phyloP scores from a whole-genome alignment of 2,888 invertebrate genomes.

The Acanthosoma haemorrhoidale region DNA sequence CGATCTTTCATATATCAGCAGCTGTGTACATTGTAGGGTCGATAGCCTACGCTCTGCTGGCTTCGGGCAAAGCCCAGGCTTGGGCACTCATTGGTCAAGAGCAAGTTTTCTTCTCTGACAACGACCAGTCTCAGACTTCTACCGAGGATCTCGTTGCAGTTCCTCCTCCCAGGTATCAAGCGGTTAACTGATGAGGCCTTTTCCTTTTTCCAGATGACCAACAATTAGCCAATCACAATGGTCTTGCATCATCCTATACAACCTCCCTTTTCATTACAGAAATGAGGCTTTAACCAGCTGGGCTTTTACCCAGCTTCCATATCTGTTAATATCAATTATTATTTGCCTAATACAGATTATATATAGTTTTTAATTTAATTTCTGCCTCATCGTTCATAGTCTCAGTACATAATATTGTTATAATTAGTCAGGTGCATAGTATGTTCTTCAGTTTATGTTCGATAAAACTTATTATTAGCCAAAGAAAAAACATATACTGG shows the following conservation, averaged over 20 bases:
- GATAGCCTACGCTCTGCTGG: conserved; percentile 69
- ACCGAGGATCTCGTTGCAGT: conserved; percentile 39
- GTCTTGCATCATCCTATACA: not conserved
- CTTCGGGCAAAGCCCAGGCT: conserved; percentile 73
- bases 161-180: conserved; percentile 35
- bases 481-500: too few species aligned
- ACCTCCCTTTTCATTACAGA: not conserved
- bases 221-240: not conserved
- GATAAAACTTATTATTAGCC: too few species aligned
- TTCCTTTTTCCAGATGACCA: not conserved
- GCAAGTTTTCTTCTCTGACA: conserved; percentile 36
- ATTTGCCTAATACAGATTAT: not conserved
- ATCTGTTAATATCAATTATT: not conserved
- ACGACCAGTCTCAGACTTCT: conserved; percentile 39
- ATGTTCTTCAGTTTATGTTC: too few species aligned
- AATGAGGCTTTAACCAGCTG: not conserved
- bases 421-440: too few species aligned
- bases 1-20: conserved; percentile 80
- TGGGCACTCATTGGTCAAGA: conserved; percentile 59
- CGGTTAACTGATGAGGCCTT: conserved; percentile 32
- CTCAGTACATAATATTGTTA: too few species aligned
- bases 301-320: not conserved
- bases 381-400: too few species aligned
- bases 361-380: not conserved
- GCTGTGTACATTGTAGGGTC: conserved; percentile 78